Evolutionary conservation across 2,113 vertebrate genomes (phyloP).

Genomic region (Halichoeres trimaculatus): DNA sequence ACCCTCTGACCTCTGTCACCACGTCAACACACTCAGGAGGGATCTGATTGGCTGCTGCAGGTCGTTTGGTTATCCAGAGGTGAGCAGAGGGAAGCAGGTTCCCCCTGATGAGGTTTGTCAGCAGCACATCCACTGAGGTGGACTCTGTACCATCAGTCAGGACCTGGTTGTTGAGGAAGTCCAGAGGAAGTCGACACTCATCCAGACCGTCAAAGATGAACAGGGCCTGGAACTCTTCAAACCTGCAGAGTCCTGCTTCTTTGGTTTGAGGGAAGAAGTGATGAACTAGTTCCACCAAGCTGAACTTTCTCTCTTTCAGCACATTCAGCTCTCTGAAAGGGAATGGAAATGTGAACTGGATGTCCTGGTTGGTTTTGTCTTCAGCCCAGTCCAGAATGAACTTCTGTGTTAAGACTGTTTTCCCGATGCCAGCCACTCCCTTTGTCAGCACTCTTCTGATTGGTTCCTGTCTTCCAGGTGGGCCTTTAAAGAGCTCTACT

Average conservation of each 20-base stretch:
- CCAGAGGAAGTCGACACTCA: too few relatives aligned
- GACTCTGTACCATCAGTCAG: too few relatives aligned
- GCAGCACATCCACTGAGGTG: too few relatives aligned
- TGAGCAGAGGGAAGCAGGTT: too few relatives aligned
- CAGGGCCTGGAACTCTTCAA: neutral
- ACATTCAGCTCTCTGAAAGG: neutral
- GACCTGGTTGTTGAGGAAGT: too few relatives aligned
- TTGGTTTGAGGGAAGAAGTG: neutral
- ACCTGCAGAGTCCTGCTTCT: neutral
- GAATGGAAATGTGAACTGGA: neutral
- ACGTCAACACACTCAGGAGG: too few relatives aligned
- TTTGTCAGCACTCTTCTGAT: neutral
- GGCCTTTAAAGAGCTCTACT: neutral
- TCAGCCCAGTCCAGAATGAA: conserved; percentile 1
- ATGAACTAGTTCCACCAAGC: neutral
- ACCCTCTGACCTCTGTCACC: too few relatives aligned
- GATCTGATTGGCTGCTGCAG: too few relatives aligned
- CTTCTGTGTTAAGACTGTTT: conserved; percentile 2
- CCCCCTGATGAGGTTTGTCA: too few relatives aligned
- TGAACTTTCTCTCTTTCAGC: neutral
- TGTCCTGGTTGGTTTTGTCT: neutral
- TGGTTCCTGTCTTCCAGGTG: neutral
- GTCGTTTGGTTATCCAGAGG: too few relatives aligned
- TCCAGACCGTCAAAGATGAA: conserved; percentile 2
- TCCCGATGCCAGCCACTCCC: neutral